phyloP scores from a whole-genome alignment of 2,113 vertebrate genomes.

The mouse (Mus musculus) region GRCm39 chr11:36213501-36214000 shows the following conservation, averaged over 20 bases:
- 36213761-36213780: background rate
- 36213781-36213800: background rate
- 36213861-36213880: background rate
- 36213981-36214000: constrained; percentile 36
- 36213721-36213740: constrained; percentile 16
- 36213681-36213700: background rate
- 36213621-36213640: too few relatives aligned
- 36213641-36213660: background rate
- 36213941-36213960: background rate
- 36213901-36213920: constrained; percentile 27
- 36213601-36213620: background rate
- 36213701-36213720: constrained; percentile 2
- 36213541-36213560: background rate
- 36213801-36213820: background rate
- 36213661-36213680: too few relatives aligned
- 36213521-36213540: background rate
- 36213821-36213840: background rate
- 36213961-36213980: constrained; percentile 28
- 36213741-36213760: constrained; percentile 8
- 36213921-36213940: constrained; percentile 39
- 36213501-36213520: background rate
- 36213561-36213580: background rate
- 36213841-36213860: constrained; percentile 21
- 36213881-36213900: background rate
- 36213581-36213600: too few relatives aligned